phyloP scores from a whole-genome alignment of 2,113 vertebrate species.

The Psittacula cyanocephala region DNA sequence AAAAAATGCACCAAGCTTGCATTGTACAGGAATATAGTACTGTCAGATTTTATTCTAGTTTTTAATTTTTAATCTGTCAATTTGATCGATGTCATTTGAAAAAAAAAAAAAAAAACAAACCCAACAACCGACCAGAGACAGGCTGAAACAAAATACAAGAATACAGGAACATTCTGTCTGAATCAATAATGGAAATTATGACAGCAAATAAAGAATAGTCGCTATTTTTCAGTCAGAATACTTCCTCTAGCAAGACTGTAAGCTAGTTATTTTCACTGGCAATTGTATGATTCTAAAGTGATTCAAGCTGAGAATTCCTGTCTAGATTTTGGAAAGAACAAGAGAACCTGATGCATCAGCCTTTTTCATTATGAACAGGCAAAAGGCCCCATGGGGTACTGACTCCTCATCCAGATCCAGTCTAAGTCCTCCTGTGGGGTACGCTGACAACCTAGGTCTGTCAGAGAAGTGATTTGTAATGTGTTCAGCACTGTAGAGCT shows the following conservation, averaged over 20 bases:
- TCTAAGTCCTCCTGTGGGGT: background rate
- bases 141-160: constrained; percentile 28
- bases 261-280: background rate
- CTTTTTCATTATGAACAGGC: background rate
- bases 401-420: background rate
- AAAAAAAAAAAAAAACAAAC: background rate
- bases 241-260: background rate
- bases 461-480: background rate
- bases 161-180: constrained; percentile 28
- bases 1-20: background rate
- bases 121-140: background rate
- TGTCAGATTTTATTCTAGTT: background rate
- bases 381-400: background rate
- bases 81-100: background rate
- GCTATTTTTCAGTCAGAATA: background rate
- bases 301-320: background rate
- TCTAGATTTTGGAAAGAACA: background rate
- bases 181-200: background rate
- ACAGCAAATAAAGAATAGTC: background rate
- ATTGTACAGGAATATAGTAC: background rate
- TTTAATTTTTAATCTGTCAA: background rate
- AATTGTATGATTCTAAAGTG: background rate
- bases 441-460: background rate
- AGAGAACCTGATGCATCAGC: background rate
- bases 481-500: background rate